Percentiles rank a stretch among this genome's conserved stretches.
Conservation (phyloP, 2,797 vertebrate species). For the Coilia nasus region DNA sequence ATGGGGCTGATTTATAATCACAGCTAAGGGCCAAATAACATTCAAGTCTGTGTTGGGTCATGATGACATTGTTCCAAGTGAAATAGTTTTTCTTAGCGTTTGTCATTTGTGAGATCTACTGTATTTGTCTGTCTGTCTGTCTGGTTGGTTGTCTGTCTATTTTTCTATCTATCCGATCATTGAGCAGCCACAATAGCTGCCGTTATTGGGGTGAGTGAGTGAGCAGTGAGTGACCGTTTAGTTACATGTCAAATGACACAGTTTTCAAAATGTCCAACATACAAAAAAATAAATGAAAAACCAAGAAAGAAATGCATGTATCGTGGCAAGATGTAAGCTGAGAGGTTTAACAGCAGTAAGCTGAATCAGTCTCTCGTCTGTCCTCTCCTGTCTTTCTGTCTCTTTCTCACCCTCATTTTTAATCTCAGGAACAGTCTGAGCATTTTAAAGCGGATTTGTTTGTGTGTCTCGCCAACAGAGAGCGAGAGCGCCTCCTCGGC, state of each 20-base stretch:
- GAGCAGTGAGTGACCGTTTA: not conserved
- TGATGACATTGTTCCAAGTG: too few relatives aligned
- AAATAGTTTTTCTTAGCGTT: too few relatives aligned
- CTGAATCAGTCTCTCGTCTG: not conserved
- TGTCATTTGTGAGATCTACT: too few relatives aligned
- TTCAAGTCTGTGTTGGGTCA: too few relatives aligned
- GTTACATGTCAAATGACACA: not conserved
- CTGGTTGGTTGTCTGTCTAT: too few relatives aligned
- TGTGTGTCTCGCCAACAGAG: not conserved
- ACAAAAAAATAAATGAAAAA: not conserved
- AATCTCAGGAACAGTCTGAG: not conserved
- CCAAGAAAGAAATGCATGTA: not conserved
- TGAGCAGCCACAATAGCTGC: not conserved
- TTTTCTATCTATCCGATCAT: too few relatives aligned
- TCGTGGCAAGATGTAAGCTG: not conserved
- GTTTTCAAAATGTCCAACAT: not conserved
- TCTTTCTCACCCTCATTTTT: not conserved
- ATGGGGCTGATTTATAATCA: too few relatives aligned
- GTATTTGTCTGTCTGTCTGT: not conserved
- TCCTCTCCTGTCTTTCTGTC: not conserved
- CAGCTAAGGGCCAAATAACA: too few relatives aligned
- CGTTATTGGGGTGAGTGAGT: not conserved
- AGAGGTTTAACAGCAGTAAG: constrained; percentile 9
- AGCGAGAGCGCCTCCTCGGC: not conserved
- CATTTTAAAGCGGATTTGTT: not conserved